Evolutionary conservation across 2,113 vertebrate genomes (phyloP).

Genomic region (Lagenorhynchus albirostris): DNA sequence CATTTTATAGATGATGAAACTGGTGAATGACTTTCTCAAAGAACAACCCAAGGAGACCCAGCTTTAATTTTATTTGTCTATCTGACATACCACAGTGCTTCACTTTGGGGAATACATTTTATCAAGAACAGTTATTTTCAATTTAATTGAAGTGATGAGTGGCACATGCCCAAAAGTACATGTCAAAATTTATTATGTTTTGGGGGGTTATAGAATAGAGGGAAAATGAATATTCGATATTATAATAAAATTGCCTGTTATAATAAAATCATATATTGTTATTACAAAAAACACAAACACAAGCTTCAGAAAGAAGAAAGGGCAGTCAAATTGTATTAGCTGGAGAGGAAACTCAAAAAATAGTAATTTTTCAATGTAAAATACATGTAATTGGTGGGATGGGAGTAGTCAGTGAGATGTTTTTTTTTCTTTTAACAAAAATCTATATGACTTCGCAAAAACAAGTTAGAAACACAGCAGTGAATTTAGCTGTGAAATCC

Average conservation of each 20-base stretch:
- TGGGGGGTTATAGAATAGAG: background rate
- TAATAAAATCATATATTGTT: background rate
- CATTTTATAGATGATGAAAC: background rate
- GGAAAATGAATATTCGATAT: background rate
- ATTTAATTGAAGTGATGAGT: background rate
- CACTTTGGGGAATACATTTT: background rate
- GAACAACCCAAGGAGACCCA: background rate
- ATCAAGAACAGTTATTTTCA: background rate
- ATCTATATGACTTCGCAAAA: background rate
- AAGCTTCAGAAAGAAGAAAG: conserved; percentile 2
- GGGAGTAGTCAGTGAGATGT: background rate
- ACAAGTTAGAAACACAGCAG: background rate
- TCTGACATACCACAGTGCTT: background rate
- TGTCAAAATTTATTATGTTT: background rate
- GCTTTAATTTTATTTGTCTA: background rate
- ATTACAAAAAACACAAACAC: background rate
- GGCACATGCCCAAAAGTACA: background rate
- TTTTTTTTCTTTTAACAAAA: conserved; percentile 33
- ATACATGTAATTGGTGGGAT: background rate
- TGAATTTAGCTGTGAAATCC: background rate
- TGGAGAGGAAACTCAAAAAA: background rate
- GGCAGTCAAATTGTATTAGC: background rate
- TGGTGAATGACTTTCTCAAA: background rate
- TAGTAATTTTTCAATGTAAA: background rate
- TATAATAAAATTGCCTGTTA: conserved; percentile 14